Evolutionary conservation across 2,113 vertebrate species (phyloP).

Genomic region (Varanus komodoensis): DNA sequence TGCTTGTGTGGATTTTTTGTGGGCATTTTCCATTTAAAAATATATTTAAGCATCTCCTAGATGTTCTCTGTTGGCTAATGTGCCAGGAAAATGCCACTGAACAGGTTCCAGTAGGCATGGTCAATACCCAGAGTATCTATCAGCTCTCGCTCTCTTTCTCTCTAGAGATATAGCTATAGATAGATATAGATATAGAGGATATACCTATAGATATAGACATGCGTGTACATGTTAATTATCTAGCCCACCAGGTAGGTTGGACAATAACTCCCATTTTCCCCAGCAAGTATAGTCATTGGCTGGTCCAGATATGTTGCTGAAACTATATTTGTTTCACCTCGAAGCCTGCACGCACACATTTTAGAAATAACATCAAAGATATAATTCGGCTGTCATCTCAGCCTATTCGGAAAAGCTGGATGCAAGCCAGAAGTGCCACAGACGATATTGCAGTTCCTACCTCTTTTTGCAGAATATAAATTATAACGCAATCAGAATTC

Average conservation of each 20-base stretch:
- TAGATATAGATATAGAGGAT: no score
- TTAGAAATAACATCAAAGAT: background rate
- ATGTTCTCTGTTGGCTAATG: no score
- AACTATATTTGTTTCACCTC: background rate
- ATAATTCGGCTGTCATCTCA: background rate
- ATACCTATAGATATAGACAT: no score
- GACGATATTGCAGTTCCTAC: background rate
- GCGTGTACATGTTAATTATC: no score
- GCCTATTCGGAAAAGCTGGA: background rate
- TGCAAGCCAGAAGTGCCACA: conserved; percentile 6
- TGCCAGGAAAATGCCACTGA: no score
- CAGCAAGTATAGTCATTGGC: no score
- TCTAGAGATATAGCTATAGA: no score
- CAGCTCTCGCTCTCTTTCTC: background rate
- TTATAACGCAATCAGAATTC: conserved; percentile 7
- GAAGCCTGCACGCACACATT: background rate
- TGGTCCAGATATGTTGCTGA: background rate
- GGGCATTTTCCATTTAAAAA: no score
- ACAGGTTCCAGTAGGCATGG: background rate
- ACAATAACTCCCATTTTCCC: no score
- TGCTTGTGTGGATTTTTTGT: no score
- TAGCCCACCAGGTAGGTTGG: no score
- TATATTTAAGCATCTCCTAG: no score
- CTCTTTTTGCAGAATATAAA: background rate
- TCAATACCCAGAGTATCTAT: background rate